Evolutionary conservation across 2,888 invertebrate genomes (phyloP).

Genomic region (Caenorhabditis sp.): DNA sequence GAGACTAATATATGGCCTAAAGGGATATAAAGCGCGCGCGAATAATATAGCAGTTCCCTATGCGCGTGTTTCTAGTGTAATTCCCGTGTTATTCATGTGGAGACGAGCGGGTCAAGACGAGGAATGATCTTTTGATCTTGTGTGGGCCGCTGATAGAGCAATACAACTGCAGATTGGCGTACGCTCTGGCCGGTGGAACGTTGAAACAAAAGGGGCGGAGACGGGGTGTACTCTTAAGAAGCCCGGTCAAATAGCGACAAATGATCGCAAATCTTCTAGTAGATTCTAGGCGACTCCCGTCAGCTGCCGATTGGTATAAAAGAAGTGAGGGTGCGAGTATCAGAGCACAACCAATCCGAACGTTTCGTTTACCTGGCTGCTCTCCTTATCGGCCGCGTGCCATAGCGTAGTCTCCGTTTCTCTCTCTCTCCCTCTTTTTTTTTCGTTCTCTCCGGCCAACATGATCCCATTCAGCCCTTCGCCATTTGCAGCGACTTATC

Average conservation of each 20-base stretch:
- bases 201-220: background rate
- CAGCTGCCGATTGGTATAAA: background rate
- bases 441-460: background rate
- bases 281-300: no score
- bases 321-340: background rate
- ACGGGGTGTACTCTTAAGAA: no score
- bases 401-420: slow-evolving; percentile 25
- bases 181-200: background rate
- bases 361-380: background rate
- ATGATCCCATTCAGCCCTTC: no score
- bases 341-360: background rate
- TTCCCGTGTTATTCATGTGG: background rate
- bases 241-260: no score
- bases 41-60: no score
- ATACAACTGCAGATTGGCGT: background rate
- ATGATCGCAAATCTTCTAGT: no score
- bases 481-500: background rate
- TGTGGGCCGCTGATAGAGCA: background rate
- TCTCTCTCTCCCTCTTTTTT: background rate
- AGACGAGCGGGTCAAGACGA: background rate
- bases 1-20: no score
- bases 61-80: background rate
- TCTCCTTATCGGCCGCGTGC: slow-evolving; percentile 5
- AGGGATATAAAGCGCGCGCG: no score
- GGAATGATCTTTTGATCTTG: slow-evolving; percentile 5